phyloP scores from a whole-genome alignment of 1,140 invertebrate genomes.

The Eulimnadia texana region DNA sequence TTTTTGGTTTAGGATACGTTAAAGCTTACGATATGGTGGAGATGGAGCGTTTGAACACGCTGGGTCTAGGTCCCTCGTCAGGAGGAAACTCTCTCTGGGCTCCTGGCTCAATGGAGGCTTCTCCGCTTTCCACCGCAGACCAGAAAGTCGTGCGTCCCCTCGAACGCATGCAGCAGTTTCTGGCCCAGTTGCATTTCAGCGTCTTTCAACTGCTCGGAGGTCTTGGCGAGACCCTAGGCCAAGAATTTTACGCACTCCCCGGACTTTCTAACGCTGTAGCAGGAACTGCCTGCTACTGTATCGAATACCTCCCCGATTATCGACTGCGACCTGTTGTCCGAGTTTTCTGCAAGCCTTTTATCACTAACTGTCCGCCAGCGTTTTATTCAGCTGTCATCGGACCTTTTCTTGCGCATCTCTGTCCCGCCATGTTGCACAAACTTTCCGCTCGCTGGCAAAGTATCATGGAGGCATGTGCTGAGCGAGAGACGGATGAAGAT shows the following conservation, averaged over 20 bases:
- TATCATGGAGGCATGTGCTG: slow-evolving; percentile 54
- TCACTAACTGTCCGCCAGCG: slow-evolving; percentile 63
- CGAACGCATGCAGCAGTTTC: slow-evolving; percentile 66
- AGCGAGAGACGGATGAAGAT: slow-evolving; percentile 48
- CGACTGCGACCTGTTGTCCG: slow-evolving; percentile 64
- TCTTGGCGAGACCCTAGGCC: slow-evolving; percentile 57
- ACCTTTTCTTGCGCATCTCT: slow-evolving; percentile 56
- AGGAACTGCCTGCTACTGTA: slow-evolving; percentile 25
- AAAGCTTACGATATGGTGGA: slow-evolving; percentile 53
- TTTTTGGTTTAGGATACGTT: slow-evolving; percentile 40
- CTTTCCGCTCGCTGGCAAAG: slow-evolving; percentile 63
- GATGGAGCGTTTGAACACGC: slow-evolving; percentile 47
- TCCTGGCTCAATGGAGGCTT: slow-evolving; percentile 18
- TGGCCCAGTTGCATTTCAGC: slow-evolving; percentile 49
- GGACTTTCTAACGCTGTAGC: slow-evolving; percentile 25
- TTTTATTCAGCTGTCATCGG: slow-evolving; percentile 57
- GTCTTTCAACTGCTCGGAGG: slow-evolving; percentile 64
- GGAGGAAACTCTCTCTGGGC: slow-evolving; percentile 24
- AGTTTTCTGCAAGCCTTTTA: slow-evolving; percentile 68
- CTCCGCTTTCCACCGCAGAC: slow-evolving; percentile 32
- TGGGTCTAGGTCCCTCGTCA: slow-evolving; percentile 37
- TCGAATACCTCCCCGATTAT: slow-evolving; percentile 58
- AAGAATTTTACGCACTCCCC: slow-evolving; percentile 56
- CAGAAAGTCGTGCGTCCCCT: slow-evolving; percentile 38
- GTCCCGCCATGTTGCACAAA: slow-evolving; percentile 61